These are phyloP conservation scores for Lamellibrachia columna DNA, from an alignment of 2,888 invertebrate species.

Conservation along the genomic window DNA sequence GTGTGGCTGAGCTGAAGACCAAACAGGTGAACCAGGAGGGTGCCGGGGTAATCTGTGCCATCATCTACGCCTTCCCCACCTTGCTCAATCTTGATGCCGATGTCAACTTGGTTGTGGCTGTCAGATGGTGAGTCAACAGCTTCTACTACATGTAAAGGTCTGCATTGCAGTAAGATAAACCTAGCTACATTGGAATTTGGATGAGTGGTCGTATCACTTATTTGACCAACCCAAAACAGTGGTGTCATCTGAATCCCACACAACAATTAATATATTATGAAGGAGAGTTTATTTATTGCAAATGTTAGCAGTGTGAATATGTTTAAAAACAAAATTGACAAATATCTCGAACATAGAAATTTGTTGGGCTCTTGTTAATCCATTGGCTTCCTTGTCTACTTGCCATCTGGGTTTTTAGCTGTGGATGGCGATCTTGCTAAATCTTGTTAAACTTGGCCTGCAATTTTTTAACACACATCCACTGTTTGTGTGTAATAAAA, in stretches of 20 bases:
- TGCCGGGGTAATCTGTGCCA: conserved; percentile 42
- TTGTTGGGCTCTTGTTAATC: too few species aligned
- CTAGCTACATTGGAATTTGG: neutral
- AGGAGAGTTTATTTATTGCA: too few species aligned
- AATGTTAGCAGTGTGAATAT: too few species aligned
- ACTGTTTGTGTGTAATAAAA: too few species aligned
- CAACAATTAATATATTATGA: too few species aligned
- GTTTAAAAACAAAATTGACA: too few species aligned
- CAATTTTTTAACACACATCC: too few species aligned
- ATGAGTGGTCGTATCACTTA: neutral
- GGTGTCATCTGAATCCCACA: neutral
- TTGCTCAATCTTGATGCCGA: conserved; percentile 54
- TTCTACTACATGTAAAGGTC: neutral
- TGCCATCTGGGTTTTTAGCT: too few species aligned
- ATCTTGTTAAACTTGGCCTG: too few species aligned
- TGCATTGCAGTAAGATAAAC: neutral
- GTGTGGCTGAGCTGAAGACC: conserved; percentile 21
- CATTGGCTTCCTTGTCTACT: too few species aligned
- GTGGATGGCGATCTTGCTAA: too few species aligned
- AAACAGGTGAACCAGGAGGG: neutral
- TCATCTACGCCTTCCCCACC: conserved; percentile 53
- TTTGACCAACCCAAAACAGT: neutral
- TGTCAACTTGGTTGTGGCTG: conserved; percentile 13
- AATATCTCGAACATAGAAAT: too few species aligned
- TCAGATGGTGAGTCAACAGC: conserved; percentile 21